These are phyloP conservation scores for Rotaria macrura DNA, from an alignment of 2,888 invertebrate genomes.

Conservation along the genomic window DNA sequence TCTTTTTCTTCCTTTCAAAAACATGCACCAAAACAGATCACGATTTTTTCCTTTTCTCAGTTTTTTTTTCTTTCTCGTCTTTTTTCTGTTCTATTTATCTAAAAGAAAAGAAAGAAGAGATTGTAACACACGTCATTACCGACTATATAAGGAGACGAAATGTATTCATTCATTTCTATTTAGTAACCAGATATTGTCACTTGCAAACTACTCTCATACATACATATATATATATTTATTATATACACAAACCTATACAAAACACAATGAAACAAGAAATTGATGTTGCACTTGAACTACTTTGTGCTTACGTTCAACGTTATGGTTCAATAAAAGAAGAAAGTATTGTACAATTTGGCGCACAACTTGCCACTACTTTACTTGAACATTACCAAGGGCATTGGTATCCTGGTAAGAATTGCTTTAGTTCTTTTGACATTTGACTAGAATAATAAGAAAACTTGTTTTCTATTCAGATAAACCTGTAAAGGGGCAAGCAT, in stretches of 20 bases:
- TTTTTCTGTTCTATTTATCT: neutral
- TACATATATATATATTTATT: neutral
- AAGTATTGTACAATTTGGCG: neutral
- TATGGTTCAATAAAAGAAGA: neutral
- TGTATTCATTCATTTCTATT: constrained; percentile 1
- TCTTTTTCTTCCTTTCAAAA: neutral
- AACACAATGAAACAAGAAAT: constrained; percentile 8
- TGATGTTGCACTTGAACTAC: neutral
- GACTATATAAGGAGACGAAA: neutral
- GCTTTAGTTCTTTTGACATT: neutral
- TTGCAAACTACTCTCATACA: neutral
- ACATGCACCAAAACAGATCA: neutral
- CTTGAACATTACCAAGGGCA: neutral
- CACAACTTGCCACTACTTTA: neutral
- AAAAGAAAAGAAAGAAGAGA: neutral
- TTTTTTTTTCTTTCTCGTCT: neutral
- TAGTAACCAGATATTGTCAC: neutral
- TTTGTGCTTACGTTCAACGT: neutral
- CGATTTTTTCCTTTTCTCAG: neutral
- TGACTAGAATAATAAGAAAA: too few species aligned
- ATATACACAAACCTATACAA: too few species aligned
- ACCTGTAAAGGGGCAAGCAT: neutral
- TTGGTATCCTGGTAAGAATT: constrained; percentile 3
- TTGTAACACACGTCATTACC: neutral
- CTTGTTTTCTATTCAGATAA: neutral